phyloP scores from a whole-genome alignment of 92 coral and sea anemone species.

The Phenganax marumi region DNA sequence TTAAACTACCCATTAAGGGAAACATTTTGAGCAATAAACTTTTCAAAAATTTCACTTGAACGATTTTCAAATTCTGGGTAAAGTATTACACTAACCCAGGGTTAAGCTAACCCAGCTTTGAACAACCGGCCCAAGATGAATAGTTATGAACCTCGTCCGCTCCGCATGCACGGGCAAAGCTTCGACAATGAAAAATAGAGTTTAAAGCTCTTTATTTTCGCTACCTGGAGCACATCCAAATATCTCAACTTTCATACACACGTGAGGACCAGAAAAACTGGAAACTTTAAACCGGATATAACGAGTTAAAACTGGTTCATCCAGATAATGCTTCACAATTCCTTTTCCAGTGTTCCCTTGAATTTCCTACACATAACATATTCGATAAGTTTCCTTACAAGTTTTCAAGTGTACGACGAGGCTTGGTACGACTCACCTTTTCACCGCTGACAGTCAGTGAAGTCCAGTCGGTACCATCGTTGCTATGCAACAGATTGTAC shows the following conservation, averaged over 20 bases:
- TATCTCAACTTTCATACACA: conserved; percentile 37
- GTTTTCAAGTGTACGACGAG: neutral
- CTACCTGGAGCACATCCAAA: conserved; percentile 40
- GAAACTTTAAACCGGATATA: conserved; percentile 9
- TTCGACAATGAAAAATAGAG: neutral
- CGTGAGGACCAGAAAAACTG: conserved; percentile 18
- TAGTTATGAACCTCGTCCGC: too few relatives aligned
- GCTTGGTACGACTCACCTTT: conserved; percentile 3
- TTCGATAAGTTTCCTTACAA: too few relatives aligned
- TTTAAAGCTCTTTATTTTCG: neutral
- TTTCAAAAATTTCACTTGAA: too few relatives aligned
- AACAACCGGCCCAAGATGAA: too few relatives aligned
- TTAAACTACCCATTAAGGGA: too few relatives aligned
- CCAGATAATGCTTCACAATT: conserved; percentile 31
- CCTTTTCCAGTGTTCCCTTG: conserved; percentile 7
- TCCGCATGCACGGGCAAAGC: neutral
- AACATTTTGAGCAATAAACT: too few relatives aligned
- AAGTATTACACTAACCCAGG: too few relatives aligned
- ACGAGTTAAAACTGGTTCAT: conserved; percentile 30
- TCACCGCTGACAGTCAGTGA: conserved; percentile 15
- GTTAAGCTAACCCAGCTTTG: too few relatives aligned
- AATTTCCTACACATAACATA: neutral
- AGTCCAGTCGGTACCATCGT: conserved; percentile 25
- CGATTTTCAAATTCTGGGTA: too few relatives aligned
- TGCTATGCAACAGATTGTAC: conserved; percentile 8